phyloP scores from a whole-genome alignment of 35 echinoderm and acorn worm species.

The Amphiura filiformis region DNA sequence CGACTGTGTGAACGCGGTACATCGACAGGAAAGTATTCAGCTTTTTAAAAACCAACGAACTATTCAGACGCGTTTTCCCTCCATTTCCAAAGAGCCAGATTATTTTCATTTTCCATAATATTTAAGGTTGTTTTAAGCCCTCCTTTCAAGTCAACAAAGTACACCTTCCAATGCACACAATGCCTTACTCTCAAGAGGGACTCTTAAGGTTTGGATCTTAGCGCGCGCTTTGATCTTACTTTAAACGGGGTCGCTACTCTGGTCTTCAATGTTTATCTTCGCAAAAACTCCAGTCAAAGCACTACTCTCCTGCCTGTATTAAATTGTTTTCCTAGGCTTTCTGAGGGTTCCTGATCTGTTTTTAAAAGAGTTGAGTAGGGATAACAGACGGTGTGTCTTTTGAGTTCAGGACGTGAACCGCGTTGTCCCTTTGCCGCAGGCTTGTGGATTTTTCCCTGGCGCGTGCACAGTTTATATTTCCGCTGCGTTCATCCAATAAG shows the following conservation, averaged over 20 bases:
- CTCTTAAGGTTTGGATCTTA: neutral
- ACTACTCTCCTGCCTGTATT: neutral
- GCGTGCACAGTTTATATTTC: constrained; percentile 1
- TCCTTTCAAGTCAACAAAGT: neutral
- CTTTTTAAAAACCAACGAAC: too few relatives aligned
- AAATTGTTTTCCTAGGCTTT: constrained; percentile 12
- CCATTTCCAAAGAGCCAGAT: neutral
- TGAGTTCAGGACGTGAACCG: constrained; percentile 1
- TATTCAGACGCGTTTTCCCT: too few relatives aligned
- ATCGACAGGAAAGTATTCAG: too few relatives aligned
- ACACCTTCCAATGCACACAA: neutral
- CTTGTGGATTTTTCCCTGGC: neutral
- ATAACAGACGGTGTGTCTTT: neutral
- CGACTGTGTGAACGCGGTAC: too few relatives aligned
- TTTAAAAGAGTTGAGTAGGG: neutral
- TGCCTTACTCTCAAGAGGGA: neutral
- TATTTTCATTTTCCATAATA: constrained; percentile 1
- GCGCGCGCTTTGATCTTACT: constrained; percentile 1
- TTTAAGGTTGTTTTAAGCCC: neutral
- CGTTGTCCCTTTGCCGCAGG: neutral
- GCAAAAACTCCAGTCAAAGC: neutral
- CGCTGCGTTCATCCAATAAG: neutral
- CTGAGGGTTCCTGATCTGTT: neutral
- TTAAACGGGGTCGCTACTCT: neutral
- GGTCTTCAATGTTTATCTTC: constrained; percentile 1